phyloP scores from a whole-genome alignment of 2,888 invertebrate genomes.

The Craniophora ligustri region DNA sequence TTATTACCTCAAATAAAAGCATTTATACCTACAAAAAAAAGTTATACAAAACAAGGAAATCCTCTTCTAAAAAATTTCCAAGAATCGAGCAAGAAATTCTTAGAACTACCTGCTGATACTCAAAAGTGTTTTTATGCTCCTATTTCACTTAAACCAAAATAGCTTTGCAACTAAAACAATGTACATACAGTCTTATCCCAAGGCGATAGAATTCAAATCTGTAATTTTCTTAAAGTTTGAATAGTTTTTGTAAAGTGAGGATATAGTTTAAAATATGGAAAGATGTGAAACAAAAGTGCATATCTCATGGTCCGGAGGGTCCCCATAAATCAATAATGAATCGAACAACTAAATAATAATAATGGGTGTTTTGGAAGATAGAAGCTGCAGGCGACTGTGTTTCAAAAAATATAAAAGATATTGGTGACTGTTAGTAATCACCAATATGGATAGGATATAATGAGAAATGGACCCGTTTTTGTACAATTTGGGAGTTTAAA shows the following conservation, averaged over 20 bases:
- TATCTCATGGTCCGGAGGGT: slow-evolving; percentile 57
- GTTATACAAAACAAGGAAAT: slow-evolving; percentile 52
- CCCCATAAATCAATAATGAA: slow-evolving; percentile 70
- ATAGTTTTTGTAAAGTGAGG: slow-evolving; percentile 18
- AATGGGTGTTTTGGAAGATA: slow-evolving; percentile 31
- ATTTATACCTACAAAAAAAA: no score
- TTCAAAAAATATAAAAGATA: slow-evolving; percentile 20
- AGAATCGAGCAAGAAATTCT: slow-evolving; percentile 70
- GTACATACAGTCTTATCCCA: slow-evolving; percentile 2
- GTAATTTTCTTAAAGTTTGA: neutral
- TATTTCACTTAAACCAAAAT: slow-evolving; percentile 34
- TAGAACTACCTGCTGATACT: slow-evolving; percentile 71
- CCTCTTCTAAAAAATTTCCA: slow-evolving; percentile 64
- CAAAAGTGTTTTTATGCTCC: slow-evolving; percentile 60
- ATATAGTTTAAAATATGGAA: slow-evolving; percentile 41
- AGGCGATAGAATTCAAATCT: slow-evolving; percentile 1
- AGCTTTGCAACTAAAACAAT: neutral
- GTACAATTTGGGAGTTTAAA: slow-evolving; percentile 6
- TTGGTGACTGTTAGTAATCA: slow-evolving; percentile 19
- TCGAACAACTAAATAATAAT: slow-evolving; percentile 41
- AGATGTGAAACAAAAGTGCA: slow-evolving; percentile 65
- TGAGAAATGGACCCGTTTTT: slow-evolving; percentile 13
- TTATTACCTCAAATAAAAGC: slow-evolving; percentile 4
- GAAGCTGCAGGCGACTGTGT: slow-evolving; percentile 35
- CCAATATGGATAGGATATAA: slow-evolving; percentile 1